Evolutionary conservation across 2,888 invertebrate species (phyloP), one percentile per base, ranked within the genome.

Genomic region (Acanthopleura granulata): DNA sequence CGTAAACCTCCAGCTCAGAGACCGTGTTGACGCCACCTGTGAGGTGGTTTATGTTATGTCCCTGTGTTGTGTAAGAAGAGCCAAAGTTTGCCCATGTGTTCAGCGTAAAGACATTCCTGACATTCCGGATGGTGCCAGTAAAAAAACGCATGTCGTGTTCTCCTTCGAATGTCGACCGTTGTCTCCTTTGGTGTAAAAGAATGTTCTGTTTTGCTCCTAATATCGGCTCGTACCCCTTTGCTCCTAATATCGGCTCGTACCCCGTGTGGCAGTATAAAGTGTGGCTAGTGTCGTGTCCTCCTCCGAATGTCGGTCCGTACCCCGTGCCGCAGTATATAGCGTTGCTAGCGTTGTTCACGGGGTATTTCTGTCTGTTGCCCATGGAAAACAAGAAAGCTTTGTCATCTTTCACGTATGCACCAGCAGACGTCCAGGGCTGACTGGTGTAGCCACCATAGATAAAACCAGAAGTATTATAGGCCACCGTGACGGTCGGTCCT

Each of bases 361-460:
- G 77, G 70, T 78, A 79, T 62, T 80, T 79, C 9, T 49, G 49
- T 14, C 72, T 72, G 12, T 72, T 51, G 30, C 76, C 57, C n/a
- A 81, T 61, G 14, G 76, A 73, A 71, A 81, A 83, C 3, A 83
- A 51, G 72, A 83, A 83, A 11, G 83, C 81, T 14, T 75, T 73
- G 11, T 40, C 18, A 62, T 83, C 81, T 1, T 22, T 61, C 14
- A 70, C 29, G 18, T 76, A 79, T 0, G 15, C 49, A 15, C 77
- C 76, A 4, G 49, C 30, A 0, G 73, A 72, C 14, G 62, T 74
- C 83, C 82, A 83, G 70, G 72, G 77, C 15, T 72, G 62, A 27
- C 74, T 73, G 15, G 81, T 78, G 69, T 77, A 82, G 0, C 81
- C 83, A 0, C 82, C 83, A 72, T 75, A 83, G 18, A 82, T 76